Percentiles rank a stretch among this genome's conserved stretches.
Evolutionary conservation across 2,888 invertebrate species (phyloP).

Genomic region (Plagiodera versicolora): DNA sequence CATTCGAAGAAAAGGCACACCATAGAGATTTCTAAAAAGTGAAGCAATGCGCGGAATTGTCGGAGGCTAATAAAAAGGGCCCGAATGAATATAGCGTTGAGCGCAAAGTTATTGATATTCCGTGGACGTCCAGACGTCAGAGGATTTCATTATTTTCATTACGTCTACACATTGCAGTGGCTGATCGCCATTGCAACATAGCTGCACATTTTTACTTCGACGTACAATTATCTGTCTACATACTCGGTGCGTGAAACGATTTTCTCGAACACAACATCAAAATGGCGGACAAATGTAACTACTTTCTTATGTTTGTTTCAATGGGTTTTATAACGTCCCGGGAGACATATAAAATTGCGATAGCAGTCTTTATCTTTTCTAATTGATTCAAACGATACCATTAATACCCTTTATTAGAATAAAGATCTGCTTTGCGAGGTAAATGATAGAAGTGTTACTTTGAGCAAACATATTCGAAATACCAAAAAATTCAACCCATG

Average conservation of each 20-base stretch:
- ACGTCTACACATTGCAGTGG: slow-evolving; percentile 26
- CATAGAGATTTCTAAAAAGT: slow-evolving; percentile 29
- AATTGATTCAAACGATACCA: slow-evolving; percentile 33
- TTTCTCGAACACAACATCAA: slow-evolving; percentile 43
- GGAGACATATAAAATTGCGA: slow-evolving; percentile 34
- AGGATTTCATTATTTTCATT: slow-evolving; percentile 43
- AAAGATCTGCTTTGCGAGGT: slow-evolving; percentile 14
- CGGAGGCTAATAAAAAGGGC: slow-evolving; percentile 34
- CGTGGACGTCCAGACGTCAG: slow-evolving; percentile 42
- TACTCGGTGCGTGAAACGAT: slow-evolving; percentile 43
- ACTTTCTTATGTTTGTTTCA: slow-evolving; percentile 39
- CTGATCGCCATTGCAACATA: slow-evolving; percentile 43
- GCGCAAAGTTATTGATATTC: slow-evolving; percentile 40
- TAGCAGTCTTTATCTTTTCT: slow-evolving; percentile 34
- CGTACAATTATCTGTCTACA: slow-evolving; percentile 45
- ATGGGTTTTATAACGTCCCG: slow-evolving; percentile 36
- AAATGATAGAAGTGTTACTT: background rate
- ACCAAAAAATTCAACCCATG: too few species aligned
- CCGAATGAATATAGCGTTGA: slow-evolving; percentile 24
- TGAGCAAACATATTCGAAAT: background rate
- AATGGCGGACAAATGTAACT: slow-evolving; percentile 44
- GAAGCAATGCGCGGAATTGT: slow-evolving; percentile 32
- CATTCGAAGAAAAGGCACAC: slow-evolving; percentile 18
- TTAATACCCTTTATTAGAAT: slow-evolving; percentile 22
- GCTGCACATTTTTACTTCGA: slow-evolving; percentile 45